A percentile compares a stretch with the other conserved stretches of the same genome.
These are phyloP conservation scores for Drosophila subobscura DNA, from an alignment of 1,140 invertebrate genomes.

Conservation along the genomic window DNA sequence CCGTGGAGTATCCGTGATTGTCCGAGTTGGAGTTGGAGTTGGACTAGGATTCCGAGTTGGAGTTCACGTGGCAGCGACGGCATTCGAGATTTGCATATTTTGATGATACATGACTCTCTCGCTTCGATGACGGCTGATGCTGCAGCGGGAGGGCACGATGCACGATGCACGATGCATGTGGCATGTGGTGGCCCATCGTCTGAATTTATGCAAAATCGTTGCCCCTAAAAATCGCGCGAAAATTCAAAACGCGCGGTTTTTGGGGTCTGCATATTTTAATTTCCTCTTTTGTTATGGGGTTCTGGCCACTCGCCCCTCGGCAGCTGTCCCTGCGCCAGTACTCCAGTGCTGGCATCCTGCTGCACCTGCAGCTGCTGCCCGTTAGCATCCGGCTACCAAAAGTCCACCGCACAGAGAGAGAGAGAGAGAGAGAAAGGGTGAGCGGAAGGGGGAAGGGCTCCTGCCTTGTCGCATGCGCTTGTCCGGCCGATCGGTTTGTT, in stretches of 20 bases:
- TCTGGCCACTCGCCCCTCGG: not conserved
- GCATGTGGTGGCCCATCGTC: constrained; percentile 1
- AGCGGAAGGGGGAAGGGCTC: not conserved
- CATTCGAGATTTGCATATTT: constrained; percentile 72
- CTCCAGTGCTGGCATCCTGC: constrained; percentile 46
- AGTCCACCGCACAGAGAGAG: too few relatives aligned
- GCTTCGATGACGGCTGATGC: constrained; percentile 20
- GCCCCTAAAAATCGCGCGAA: constrained; percentile 66
- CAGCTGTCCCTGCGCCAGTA: not conserved
- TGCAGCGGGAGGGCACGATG: constrained; percentile 6
- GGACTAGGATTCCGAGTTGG: constrained; percentile 19
- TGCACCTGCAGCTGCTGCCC: constrained; percentile 49
- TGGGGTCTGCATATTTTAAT: constrained; percentile 77
- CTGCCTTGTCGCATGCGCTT: constrained; percentile 6
- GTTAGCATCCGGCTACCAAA: constrained; percentile 72
- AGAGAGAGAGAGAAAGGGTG: too few relatives aligned
- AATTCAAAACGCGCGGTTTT: constrained; percentile 81
- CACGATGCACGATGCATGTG: constrained; percentile 6
- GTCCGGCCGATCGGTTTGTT: constrained; percentile 48
- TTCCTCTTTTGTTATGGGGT: constrained; percentile 72
- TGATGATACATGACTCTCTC: constrained; percentile 70
- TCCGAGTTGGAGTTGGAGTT: constrained; percentile 20
- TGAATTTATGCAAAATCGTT: constrained; percentile 73
- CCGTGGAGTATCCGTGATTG: not conserved
- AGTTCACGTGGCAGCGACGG: constrained; percentile 19